A percentile compares a stretch with the other conserved stretches of the same genome.
phyloP scores from a whole-genome alignment of 2,888 invertebrate genomes.

The Lamellibrachia columna region DNA sequence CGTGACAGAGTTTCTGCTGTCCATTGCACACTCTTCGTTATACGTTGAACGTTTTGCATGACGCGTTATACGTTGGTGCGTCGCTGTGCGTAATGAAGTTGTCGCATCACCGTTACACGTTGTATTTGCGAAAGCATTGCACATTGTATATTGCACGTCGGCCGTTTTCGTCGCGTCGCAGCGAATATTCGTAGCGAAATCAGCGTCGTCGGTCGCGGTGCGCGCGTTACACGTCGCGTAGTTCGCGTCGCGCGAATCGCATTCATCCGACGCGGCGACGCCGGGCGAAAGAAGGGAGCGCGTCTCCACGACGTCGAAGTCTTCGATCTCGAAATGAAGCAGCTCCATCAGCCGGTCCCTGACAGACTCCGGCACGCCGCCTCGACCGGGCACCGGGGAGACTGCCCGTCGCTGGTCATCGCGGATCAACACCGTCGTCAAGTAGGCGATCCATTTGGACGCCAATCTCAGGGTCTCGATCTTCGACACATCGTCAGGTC shows the following conservation, averaged over 20 bases:
- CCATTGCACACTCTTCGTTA: neutral
- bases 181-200: neutral
- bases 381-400: constrained; percentile 14
- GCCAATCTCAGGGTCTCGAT: constrained; percentile 32
- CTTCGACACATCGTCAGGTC: constrained; percentile 34
- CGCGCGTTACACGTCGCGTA: neutral
- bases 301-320: constrained; percentile 23
- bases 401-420: constrained; percentile 28
- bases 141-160: constrained; percentile 3
- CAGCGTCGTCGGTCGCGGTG: neutral
- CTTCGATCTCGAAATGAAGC: constrained; percentile 30
- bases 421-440: constrained; percentile 32
- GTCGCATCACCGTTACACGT: neutral
- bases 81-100: neutral
- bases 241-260: neutral
- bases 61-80: neutral
- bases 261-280: neutral
- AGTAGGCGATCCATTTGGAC: constrained; percentile 35
- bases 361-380: constrained; percentile 24
- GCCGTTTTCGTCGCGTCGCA: neutral
- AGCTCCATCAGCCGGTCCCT: constrained; percentile 24
- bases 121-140: neutral
- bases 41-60: neutral
- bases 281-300: neutral
- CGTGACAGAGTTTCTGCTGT: neutral